A percentile compares a stretch with the other conserved stretches of the same genome.
phyloP scores from a whole-genome alignment of 2,888 invertebrate genomes.

The Epicampocera succincta region DNA sequence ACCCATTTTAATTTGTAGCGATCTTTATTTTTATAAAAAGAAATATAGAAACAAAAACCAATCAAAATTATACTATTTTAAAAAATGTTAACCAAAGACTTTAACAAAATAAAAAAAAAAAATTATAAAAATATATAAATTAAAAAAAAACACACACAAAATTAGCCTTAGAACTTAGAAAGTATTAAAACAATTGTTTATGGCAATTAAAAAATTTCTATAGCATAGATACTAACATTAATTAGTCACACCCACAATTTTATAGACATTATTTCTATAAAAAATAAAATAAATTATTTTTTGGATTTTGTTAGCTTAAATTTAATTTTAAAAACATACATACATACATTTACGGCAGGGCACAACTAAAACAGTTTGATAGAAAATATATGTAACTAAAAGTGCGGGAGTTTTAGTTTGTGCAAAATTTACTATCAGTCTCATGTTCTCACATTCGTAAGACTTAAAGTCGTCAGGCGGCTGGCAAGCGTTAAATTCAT shows the following conservation, averaged over 20 bases:
- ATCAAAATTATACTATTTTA: conserved; percentile 14
- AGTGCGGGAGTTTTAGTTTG: no score
- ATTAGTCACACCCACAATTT: conserved; percentile 51
- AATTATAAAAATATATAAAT: not conserved
- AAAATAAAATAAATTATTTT: no score
- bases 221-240: conserved; percentile 14
- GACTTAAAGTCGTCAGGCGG: no score
- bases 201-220: conserved; percentile 14
- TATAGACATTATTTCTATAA: not conserved
- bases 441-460: no score
- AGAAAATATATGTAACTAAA: no score
- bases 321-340: not conserved
- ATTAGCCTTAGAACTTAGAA: conserved; percentile 61
- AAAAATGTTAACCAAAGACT: conserved; percentile 8
- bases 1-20: conserved; percentile 36
- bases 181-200: conserved; percentile 54
- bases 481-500: no score
- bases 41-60: not conserved
- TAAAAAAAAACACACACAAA: conserved; percentile 19
- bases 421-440: no score
- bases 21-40: conserved; percentile 19
- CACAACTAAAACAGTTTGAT: no score
- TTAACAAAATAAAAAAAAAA: conserved; percentile 7
- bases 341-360: no score
- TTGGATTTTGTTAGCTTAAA: no score